Evolutionary conservation across 37 sponge, comb jelly and placozoan species (phyloP), one percentile per base, ranked within the genome.

Genomic region (Haliclona indistincta): DNA sequence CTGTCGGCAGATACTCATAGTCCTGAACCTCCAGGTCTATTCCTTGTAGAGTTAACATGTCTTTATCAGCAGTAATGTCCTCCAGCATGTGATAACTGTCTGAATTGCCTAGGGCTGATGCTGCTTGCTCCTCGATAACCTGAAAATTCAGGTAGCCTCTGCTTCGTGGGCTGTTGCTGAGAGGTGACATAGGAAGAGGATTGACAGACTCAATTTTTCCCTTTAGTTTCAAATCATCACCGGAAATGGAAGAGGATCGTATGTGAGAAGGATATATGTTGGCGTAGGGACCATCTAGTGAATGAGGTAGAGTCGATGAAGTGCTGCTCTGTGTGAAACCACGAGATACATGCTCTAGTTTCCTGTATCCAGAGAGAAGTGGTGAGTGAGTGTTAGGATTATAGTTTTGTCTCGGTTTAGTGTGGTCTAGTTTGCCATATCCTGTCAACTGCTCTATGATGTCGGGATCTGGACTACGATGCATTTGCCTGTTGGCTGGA

Each of bases 331-430:
- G n/a, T 58, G 26, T 58, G 60, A 58, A 58, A 8, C n/a, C 28
- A 47, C 13, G 8, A 8, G 8, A 13, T 13, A 47, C 49, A 58
- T 58, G 60, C 7, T 58, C 60, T 58, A 58, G n/a, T 58, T 58
- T 58, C 11, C 60, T 20, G n/a, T 58, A 58, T 8, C 60, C 60
- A 25, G 60, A 58, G 6, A 58, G 25, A 58, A 58, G 60, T 20
- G 60, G 60, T 20, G 60, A 58, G 22, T 58, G 26, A 6, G 11
- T 58, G 11, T 58, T 58, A 25, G 60, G 60, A 58, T 58, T 25
- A n/a, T 58, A 58, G 60, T 58, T 58, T 58, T 58, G 60, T 58
- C 60, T 20, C 22, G 60, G 60, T 11, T 26, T 20, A n/a, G 60
- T 25, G 28, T 58, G 60, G n/a, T 58, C 60, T 6, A 58, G 60